phyloP scores from a whole-genome alignment of 2,888 invertebrate genomes.

The Dasysyrphus albostriatus region DNA sequence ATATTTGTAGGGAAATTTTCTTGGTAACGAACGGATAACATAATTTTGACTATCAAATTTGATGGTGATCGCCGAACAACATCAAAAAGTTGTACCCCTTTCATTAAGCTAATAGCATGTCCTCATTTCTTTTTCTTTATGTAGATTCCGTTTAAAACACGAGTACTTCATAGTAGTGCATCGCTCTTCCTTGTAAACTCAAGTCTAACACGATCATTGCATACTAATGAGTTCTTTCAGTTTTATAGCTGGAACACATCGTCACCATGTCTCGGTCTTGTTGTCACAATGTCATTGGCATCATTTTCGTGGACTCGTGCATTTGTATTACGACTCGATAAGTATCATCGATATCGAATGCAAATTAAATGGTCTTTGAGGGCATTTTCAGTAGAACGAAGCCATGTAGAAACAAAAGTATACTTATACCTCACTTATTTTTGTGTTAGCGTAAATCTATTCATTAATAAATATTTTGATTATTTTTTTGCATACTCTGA shows the following conservation, averaged over 20 bases:
- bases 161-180: not conserved
- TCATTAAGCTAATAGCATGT: not conserved
- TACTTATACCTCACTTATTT: not conserved
- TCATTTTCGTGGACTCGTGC: conserved; percentile 39
- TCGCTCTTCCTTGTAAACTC: not conserved
- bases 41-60: not conserved
- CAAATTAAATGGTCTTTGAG: conserved; percentile 60
- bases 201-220: conserved; percentile 38
- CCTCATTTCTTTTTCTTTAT: not conserved
- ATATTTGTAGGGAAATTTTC: too few relatives aligned
- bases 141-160: conserved; percentile 6
- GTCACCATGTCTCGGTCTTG: conserved; percentile 39
- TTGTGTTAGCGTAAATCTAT: conserved; percentile 39
- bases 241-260: conserved; percentile 13
- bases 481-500: not conserved
- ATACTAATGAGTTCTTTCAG: conserved; percentile 47
- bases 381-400: conserved; percentile 11
- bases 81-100: conserved; percentile 27
- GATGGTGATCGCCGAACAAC: not conserved
- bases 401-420: not conserved
- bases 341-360: conserved; percentile 56
- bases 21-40: too few relatives aligned
- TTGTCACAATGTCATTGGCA: conserved; percentile 40
- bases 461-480: conserved; percentile 63
- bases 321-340: conserved; percentile 33